These are phyloP conservation scores for Centropus bengalensis DNA, from an alignment of 2,113 vertebrate genomes.

Conservation along the genomic window DNA sequence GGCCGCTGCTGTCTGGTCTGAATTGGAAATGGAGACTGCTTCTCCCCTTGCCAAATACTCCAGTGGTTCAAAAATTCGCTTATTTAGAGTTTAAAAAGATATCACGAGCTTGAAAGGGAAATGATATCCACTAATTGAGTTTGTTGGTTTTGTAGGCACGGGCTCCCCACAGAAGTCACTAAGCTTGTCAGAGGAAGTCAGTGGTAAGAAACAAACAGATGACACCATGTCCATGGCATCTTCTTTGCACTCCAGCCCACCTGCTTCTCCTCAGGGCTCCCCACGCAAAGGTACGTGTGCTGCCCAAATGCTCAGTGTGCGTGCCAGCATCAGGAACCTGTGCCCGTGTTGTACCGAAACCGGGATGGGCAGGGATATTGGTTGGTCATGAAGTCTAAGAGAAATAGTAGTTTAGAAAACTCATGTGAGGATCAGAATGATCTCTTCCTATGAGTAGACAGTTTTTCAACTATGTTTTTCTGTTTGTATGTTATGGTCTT, in stretches of 20 bases:
- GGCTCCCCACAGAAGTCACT: conserved; percentile 86
- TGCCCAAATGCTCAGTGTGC: rapidly evolving
- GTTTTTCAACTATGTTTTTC: background rate
- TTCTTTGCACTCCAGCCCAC: conserved; percentile 90
- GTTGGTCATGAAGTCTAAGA: background rate
- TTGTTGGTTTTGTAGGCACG: conserved; percentile 70
- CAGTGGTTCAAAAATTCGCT: background rate
- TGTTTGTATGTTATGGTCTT: background rate
- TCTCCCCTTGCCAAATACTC: background rate
- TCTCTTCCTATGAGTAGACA: rapidly evolving
- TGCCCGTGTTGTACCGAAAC: background rate
- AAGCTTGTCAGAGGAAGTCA: conserved; percentile 83
- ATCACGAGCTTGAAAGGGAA: background rate
- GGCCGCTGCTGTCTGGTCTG: background rate
- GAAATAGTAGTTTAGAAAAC: background rate
- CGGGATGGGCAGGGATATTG: background rate
- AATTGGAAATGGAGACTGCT: background rate
- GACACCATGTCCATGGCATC: conserved; percentile 86
- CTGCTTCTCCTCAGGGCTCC: conserved; percentile 90
- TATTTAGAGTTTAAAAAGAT: background rate
- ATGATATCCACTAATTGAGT: background rate
- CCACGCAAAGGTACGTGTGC: conserved; percentile 86
- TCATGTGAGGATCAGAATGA: background rate
- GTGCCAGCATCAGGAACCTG: rapidly evolving
- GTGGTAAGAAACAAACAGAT: conserved; percentile 83